These are phyloP conservation scores for Craterocephalus amniculus DNA, from an alignment of 2,797 vertebrate species.

Conservation along the genomic window DNA sequence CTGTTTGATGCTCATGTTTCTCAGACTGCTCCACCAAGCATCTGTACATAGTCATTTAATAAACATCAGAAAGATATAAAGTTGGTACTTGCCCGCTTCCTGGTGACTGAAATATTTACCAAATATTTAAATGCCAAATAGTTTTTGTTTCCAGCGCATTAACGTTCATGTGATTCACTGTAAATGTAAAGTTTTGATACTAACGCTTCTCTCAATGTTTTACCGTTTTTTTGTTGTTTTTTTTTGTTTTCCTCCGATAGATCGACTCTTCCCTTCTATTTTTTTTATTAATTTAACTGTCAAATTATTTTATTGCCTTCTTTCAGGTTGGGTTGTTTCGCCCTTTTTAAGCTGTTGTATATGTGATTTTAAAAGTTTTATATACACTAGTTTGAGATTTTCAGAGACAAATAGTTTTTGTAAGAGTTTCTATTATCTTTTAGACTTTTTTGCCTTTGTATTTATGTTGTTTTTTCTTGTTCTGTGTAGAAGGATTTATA, in stretches of 20 bases:
- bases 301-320: slow-evolving; percentile 84
- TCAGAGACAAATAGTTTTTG: slow-evolving; percentile 81
- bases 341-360: slow-evolving; percentile 82
- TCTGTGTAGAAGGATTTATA: slow-evolving; percentile 75
- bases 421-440: slow-evolving; percentile 80
- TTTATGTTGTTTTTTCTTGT: slow-evolving; percentile 71
- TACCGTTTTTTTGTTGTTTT: slow-evolving; percentile 40
- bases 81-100: slow-evolving; percentile 69
- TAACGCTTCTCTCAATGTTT: slow-evolving; percentile 59
- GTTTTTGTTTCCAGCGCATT: slow-evolving; percentile 28
- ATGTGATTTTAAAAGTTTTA: slow-evolving; percentile 80
- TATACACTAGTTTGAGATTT: slow-evolving; percentile 82
- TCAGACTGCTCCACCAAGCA: slow-evolving; percentile 57
- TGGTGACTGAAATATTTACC: slow-evolving; percentile 74
- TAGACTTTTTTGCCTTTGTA: slow-evolving; percentile 75
- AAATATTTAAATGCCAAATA: slow-evolving; percentile 87
- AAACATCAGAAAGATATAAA: slow-evolving; percentile 30
- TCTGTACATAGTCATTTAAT: slow-evolving; percentile 75
- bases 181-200: slow-evolving; percentile 66
- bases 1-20: slow-evolving; percentile 32
- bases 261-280: slow-evolving; percentile 22
- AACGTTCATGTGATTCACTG: slow-evolving; percentile 57
- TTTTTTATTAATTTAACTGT: slow-evolving; percentile 84
- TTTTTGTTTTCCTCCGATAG: slow-evolving; percentile 45
- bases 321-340: slow-evolving; percentile 79